Percentiles rank a stretch among this genome's conserved stretches.
These are phyloP conservation scores for Ephydatia muelleri DNA, from an alignment of 37 sponge, comb jelly and placozoan species.

Conservation along the genomic window DNA sequence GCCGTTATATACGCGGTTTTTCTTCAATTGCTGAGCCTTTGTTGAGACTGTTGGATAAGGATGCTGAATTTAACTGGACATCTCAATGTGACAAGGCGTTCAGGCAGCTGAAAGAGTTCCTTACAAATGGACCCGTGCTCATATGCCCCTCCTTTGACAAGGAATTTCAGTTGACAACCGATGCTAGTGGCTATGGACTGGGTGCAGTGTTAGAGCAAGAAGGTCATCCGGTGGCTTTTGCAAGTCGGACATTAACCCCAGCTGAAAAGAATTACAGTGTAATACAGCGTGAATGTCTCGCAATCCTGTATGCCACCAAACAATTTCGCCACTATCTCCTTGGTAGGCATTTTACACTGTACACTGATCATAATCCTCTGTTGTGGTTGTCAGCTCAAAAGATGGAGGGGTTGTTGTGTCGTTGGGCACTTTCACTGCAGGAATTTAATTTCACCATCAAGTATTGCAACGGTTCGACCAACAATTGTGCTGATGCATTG, in stretches of 20 bases:
- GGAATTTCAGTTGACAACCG: too few species aligned
- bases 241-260: conserved; percentile 15
- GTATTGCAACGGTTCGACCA: conserved; percentile 28
- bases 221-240: conserved; percentile 28
- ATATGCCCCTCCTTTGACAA: too few species aligned
- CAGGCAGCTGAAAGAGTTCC: too few species aligned
- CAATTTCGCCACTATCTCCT: conserved; percentile 65
- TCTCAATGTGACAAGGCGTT: too few species aligned
- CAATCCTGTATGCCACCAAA: conserved; percentile 47
- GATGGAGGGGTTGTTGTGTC: conserved; percentile 61
- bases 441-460: conserved; percentile 46
- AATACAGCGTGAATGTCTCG: conserved; percentile 45
- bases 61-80: too few species aligned
- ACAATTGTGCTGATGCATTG: conserved; percentile 60
- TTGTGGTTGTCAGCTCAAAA: conserved; percentile 62
- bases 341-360: conserved; percentile 30
- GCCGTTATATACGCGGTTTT: background rate
- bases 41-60: too few species aligned
- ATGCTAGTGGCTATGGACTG: too few species aligned
- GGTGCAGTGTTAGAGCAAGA: conserved; percentile 6
- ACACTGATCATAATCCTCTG: conserved; percentile 52
- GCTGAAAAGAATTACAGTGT: conserved; percentile 38
- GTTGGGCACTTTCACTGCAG: conserved; percentile 51
- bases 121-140: too few species aligned
- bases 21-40: background rate